Evolutionary conservation across 2,888 invertebrate genomes (phyloP), one percentile per base, ranked within the genome.

Genomic region (Meghimatium bilineatum): DNA sequence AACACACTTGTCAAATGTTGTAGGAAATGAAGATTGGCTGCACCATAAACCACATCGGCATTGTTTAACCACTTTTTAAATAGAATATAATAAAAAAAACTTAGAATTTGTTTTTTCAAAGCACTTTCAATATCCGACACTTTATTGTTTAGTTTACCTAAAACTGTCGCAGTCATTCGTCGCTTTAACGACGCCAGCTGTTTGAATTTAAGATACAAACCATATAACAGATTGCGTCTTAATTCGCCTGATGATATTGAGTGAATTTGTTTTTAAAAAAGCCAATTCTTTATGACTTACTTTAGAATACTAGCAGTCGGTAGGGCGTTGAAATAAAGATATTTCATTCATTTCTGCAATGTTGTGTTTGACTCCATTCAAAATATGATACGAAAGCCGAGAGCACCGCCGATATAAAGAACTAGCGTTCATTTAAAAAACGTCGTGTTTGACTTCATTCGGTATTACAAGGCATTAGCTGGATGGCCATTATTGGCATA

Each of bases 361-460:
- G 44, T 26, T 23, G 69, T 36, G 36, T 69, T 69, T 69, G 38
- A 72, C n/a, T 44, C 44, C n/a, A 72, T 72, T 72, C n/a, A 72
- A 26, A 72, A 26, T 20, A 36, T 38, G 36, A 72, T 29, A 44
- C 10, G 44, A 72, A 44, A 12, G 23, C 26, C 49, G 44, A 44
- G 23, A 29, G 49, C 10, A 38, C 44, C 12, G 29, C 1, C 29
- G 44, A n/a, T 2, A 49, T n/a, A 49, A 72, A 72, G 72, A 44
- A n/a, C 49, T 44, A 49, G 44, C 49, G 32, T 14, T 12, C 14
- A n/a, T n/a, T 72, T 44, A 2, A 72, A 44, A 72, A 44, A 36
- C 8, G n/a, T 38, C 72, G 44, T 44, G 14, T 44, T 44, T 44
- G n/a, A 49, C 44, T 72, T 72, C 72, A 72, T 72, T 72, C 72